Evolutionary conservation across 2,888 invertebrate genomes (phyloP).

Genomic region (Diloba caeruleocephala): DNA sequence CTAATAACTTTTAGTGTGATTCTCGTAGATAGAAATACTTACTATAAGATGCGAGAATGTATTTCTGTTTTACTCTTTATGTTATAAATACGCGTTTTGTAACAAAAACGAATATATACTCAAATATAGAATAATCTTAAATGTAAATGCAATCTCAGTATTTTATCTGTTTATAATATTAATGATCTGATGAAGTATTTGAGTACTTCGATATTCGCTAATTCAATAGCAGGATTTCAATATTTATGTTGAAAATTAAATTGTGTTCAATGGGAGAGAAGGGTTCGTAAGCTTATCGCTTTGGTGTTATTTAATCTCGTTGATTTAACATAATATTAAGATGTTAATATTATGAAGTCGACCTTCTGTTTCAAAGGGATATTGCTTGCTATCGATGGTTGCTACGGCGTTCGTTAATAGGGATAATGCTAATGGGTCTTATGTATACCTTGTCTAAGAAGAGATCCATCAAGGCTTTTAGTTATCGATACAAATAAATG

Average conservation of each 20-base stretch:
- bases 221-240: constrained; percentile 24
- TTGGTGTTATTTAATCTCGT: constrained; percentile 42
- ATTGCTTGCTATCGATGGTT: constrained; percentile 1
- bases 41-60: too few relatives aligned
- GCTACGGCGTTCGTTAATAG: not conserved
- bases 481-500: too few relatives aligned
- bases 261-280: constrained; percentile 22
- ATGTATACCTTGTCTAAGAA: not conserved
- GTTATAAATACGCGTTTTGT: too few relatives aligned
- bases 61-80: too few relatives aligned
- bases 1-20: too few relatives aligned
- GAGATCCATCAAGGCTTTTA: too few relatives aligned
- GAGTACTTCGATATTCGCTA: constrained; percentile 26
- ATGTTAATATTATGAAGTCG: not conserved
- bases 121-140: too few relatives aligned
- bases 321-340: constrained; percentile 29
- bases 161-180: too few relatives aligned
- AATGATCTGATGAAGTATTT: constrained; percentile 32
- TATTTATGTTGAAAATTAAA: constrained; percentile 36
- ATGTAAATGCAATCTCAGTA: too few relatives aligned
- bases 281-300: constrained; percentile 21
- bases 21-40: too few relatives aligned
- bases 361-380: constrained; percentile 6
- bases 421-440: not conserved
- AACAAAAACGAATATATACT: too few relatives aligned